Percentiles rank a stretch among this genome's conserved stretches.
phyloP scores from a whole-genome alignment of 2,113 vertebrate genomes.

The Sterna hirundo region DNA sequence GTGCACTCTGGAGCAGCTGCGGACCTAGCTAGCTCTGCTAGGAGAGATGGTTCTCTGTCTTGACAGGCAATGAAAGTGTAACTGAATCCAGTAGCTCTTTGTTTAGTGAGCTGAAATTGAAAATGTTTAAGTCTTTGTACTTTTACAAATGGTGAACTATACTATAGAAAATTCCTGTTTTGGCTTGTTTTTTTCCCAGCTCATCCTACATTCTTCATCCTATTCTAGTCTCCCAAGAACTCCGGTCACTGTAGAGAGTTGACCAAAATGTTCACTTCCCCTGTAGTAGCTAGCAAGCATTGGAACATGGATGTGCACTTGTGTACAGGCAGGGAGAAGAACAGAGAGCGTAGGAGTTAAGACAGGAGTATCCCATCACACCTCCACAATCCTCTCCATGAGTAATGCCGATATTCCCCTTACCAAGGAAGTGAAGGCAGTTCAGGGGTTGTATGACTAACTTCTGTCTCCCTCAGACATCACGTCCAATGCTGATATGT shows the following conservation, averaged over 20 bases:
- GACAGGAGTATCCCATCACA: not conserved
- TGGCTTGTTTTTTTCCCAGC: not conserved
- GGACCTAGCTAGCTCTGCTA: not conserved
- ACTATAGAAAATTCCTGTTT: not conserved
- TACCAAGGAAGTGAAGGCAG: not conserved
- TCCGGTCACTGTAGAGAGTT: not conserved
- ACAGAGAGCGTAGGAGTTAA: not conserved
- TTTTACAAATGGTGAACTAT: not conserved
- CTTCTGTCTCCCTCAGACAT: not conserved
- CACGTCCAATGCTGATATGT: not conserved
- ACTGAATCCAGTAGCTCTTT: not conserved
- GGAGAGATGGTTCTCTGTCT: not conserved
- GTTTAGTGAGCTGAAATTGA: not conserved
- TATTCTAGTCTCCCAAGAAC: not conserved
- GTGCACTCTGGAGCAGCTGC: not conserved
- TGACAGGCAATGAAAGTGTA: not conserved
- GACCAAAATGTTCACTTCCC: not conserved
- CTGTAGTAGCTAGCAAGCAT: not conserved
- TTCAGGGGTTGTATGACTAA: not conserved
- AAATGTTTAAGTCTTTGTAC: not conserved
- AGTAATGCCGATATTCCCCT: not conserved
- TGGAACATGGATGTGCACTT: accelerated
- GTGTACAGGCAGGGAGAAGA: not conserved
- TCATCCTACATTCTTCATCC: not conserved
- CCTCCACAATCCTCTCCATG: accelerated